These are phyloP conservation scores for Monomorium pharaonis DNA, from an alignment of 1,140 invertebrate genomes.

Conservation along the genomic window DNA sequence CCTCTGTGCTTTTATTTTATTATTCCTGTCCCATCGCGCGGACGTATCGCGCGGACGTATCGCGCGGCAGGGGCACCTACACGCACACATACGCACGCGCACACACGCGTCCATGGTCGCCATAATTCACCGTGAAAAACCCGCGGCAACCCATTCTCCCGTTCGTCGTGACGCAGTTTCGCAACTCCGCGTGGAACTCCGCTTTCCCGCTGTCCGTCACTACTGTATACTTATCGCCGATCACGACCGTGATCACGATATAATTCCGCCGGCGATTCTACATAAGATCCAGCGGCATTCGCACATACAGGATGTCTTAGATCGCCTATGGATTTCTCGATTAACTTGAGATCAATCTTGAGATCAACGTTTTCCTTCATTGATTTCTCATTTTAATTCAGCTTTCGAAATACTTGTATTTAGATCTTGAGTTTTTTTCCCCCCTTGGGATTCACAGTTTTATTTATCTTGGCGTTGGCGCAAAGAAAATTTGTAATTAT, in stretches of 20 bases:
- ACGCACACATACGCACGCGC: constrained; percentile 33
- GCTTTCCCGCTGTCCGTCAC: constrained; percentile 46
- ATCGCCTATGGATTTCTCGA: not conserved
- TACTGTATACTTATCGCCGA: constrained; percentile 67
- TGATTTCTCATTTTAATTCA: not conserved
- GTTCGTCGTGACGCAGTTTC: constrained; percentile 49
- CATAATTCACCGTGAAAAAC: constrained; percentile 74
- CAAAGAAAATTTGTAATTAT: not conserved
- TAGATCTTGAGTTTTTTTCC: not conserved
- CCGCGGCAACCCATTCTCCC: constrained; percentile 65
- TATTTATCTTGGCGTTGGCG: not conserved
- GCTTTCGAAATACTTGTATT: not conserved
- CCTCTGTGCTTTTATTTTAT: constrained; percentile 72
- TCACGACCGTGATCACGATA: constrained; percentile 25
- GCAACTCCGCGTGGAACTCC: constrained; percentile 54
- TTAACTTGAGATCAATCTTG: not conserved
- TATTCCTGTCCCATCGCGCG: constrained; percentile 67
- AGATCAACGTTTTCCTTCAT: not conserved
- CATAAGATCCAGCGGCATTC: constrained; percentile 45
- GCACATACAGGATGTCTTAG: not conserved
- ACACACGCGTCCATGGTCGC: constrained; percentile 64
- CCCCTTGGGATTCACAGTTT: not conserved
- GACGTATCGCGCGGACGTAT: constrained; percentile 70
- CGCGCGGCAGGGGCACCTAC: constrained; percentile 59
- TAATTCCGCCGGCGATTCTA: constrained; percentile 54